phyloP scores from a whole-genome alignment of 2,797 vertebrate genomes.

The Anguilla anguilla region DNA sequence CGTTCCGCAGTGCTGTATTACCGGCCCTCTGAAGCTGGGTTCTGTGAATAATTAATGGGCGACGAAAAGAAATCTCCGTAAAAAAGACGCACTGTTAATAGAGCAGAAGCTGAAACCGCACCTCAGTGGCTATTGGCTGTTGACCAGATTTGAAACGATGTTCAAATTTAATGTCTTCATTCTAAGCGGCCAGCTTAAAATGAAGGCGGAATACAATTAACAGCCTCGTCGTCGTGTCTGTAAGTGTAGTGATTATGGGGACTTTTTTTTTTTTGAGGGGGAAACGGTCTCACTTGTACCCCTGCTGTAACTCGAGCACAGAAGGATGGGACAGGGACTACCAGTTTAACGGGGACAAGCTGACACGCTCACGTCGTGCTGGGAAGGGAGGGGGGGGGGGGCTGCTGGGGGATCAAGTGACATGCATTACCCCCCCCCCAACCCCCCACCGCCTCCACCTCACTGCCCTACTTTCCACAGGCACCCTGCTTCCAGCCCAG shows the following conservation, averaged over 20 bases:
- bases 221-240: not conserved
- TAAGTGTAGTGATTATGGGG: not conserved
- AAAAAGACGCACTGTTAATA: not conserved
- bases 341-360: not conserved
- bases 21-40: too few relatives aligned
- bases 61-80: not conserved
- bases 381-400: slow-evolving; percentile 21
- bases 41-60: not conserved
- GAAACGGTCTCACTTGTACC: not conserved
- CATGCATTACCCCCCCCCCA: not conserved
- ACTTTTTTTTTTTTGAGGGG: not conserved
- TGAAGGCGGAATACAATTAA: not conserved
- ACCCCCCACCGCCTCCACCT: not conserved
- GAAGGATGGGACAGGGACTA: not conserved
- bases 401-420: slow-evolving; percentile 24
- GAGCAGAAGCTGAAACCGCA: not conserved
- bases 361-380: not conserved
- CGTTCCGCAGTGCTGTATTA: too few relatives aligned
- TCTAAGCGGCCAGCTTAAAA: too few relatives aligned
- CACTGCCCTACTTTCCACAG: slow-evolving; percentile 6
- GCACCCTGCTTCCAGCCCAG: not conserved
- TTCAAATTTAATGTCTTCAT: not conserved
- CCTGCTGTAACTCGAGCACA: not conserved
- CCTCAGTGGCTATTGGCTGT: not conserved
- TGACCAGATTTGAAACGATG: not conserved